Percentiles rank a stretch among this genome's conserved stretches.
These are phyloP conservation scores for Trachemys scripta DNA, from an alignment of 2,113 vertebrate species.

Conservation along the genomic window DNA sequence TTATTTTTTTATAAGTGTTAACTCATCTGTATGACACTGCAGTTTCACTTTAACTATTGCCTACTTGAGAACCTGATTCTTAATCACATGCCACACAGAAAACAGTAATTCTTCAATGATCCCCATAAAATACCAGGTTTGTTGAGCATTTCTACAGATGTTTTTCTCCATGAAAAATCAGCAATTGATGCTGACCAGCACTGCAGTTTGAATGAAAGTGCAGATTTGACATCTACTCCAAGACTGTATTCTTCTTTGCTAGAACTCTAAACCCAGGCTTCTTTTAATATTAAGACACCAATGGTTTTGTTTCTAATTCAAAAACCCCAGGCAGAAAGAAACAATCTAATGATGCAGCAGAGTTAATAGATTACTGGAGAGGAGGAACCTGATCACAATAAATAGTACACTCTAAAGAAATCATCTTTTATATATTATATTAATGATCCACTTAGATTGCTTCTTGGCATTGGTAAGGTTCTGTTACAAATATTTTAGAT, in stretches of 20 bases:
- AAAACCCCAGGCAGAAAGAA: background rate
- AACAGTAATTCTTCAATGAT: fast-evolving
- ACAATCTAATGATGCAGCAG: background rate
- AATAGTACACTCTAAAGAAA: background rate
- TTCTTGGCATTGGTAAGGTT: conserved; percentile 37
- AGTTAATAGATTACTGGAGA: background rate
- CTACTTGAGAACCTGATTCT: background rate
- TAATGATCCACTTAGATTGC: conserved; percentile 27
- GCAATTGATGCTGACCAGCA: background rate
- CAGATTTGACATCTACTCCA: background rate
- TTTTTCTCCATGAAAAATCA: background rate
- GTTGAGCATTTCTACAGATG: fast-evolving
- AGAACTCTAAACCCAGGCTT: background rate
- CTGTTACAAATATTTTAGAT: conserved; percentile 50
- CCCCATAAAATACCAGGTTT: background rate
- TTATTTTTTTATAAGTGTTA: background rate
- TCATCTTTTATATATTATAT: conserved; percentile 42
- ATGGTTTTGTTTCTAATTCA: conserved; percentile 32
- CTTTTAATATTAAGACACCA: background rate
- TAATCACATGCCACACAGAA: background rate
- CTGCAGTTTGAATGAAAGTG: fast-evolving
- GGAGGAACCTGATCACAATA: background rate
- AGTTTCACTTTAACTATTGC: background rate
- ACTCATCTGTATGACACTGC: background rate
- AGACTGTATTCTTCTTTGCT: background rate